Percentiles rank a stretch among this genome's conserved stretches.
These are phyloP conservation scores for Caenorhabditis wallacei DNA, from an alignment of 2,888 invertebrate species.

Conservation along the genomic window DNA sequence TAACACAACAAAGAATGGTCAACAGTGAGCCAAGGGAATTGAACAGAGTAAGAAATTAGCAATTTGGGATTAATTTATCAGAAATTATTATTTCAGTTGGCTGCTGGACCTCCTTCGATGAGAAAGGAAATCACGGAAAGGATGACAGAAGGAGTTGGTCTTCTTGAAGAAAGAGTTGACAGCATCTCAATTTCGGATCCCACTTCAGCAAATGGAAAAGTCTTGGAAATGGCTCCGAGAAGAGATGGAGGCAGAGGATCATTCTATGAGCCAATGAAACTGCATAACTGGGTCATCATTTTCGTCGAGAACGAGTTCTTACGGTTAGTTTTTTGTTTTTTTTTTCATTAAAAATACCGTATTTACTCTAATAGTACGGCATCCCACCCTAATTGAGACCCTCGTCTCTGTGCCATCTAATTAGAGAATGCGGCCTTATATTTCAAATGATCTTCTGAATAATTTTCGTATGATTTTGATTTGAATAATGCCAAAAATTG, in stretches of 20 bases:
- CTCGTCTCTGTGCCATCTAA: too few relatives aligned
- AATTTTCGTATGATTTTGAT: too few relatives aligned
- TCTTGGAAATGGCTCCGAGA: not conserved
- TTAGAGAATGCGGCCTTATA: too few relatives aligned
- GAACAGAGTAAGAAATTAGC: not conserved
- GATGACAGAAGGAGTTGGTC: not conserved
- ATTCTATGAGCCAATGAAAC: not conserved
- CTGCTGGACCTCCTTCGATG: not conserved
- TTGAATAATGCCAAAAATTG: too few relatives aligned
- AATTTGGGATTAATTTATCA: not conserved
- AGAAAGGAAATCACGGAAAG: not conserved
- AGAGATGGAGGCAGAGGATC: not conserved
- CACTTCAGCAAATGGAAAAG: not conserved
- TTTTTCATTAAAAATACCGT: too few relatives aligned
- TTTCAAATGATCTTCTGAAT: too few relatives aligned
- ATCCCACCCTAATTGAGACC: too few relatives aligned
- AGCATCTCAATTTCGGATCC: not conserved
- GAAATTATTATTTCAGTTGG: not conserved
- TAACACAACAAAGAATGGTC: not conserved
- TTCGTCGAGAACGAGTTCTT: not conserved
- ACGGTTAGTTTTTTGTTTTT: not conserved
- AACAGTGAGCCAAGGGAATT: not conserved
- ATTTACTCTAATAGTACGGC: too few relatives aligned
- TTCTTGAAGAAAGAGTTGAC: not conserved
- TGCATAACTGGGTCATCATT: not conserved